A percentile compares a stretch with the other conserved stretches of the same genome.
These are phyloP conservation scores for Lates calcarifer DNA, from an alignment of 2,113 vertebrate genomes.

Conservation along the genomic window DNA sequence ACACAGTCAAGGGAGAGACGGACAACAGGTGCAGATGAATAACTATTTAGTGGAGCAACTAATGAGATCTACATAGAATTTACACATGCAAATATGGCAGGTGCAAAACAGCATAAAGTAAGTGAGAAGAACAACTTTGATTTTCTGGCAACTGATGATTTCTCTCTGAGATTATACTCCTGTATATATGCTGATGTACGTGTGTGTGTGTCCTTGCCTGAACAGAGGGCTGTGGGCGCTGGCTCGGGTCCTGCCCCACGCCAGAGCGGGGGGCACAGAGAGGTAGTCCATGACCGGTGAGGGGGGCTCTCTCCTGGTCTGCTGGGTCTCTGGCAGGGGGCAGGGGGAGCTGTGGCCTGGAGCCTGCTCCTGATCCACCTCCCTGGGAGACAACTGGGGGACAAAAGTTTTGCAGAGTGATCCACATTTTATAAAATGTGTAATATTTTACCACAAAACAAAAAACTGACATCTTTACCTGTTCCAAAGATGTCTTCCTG, in stretches of 20 bases:
- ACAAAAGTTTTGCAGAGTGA: not conserved
- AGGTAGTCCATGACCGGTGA: slow-evolving; percentile 91
- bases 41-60: not conserved
- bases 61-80: not conserved
- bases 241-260: slow-evolving; percentile 91
- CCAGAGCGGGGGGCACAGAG: slow-evolving; percentile 91
- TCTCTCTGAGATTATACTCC: not conserved
- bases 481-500: slow-evolving; percentile 91
- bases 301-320: slow-evolving; percentile 77
- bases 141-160: too few species aligned
- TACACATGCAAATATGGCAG: not conserved
- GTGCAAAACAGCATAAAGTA: not conserved
- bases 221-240: slow-evolving; percentile 93
- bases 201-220: slow-evolving; percentile 81
- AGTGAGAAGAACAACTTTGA: not conserved
- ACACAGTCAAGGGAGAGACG: not conserved
- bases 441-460: not conserved
- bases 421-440: too few species aligned
- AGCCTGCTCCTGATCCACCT: slow-evolving; percentile 86
- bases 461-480: slow-evolving; percentile 75
- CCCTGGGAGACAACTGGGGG: slow-evolving; percentile 81
- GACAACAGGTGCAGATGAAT: not conserved
- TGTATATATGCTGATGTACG: not conserved
- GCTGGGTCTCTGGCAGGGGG: slow-evolving; percentile 78
- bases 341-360: slow-evolving; percentile 71